These are phyloP conservation scores for Upupa epops DNA, from an alignment of 2,113 vertebrate species.

Conservation along the genomic window DNA sequence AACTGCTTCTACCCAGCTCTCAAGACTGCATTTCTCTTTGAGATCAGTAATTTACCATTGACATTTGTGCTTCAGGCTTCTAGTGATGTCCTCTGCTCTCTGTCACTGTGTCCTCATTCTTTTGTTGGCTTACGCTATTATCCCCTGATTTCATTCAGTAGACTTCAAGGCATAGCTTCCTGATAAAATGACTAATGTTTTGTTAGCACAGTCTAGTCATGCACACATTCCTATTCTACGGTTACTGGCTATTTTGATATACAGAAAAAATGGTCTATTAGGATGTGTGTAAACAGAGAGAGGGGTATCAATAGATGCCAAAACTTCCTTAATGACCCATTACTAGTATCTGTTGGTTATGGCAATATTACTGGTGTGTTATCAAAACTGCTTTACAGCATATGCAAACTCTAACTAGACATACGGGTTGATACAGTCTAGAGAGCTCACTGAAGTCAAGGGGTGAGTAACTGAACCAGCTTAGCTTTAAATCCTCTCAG, in stretches of 20 bases:
- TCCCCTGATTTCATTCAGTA: neutral
- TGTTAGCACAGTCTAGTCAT: neutral
- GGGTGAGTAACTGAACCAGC: neutral
- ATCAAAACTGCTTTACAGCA: conserved; percentile 28
- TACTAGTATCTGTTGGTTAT: neutral
- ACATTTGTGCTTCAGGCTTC: neutral
- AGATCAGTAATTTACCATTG: neutral
- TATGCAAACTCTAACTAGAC: conserved; percentile 3
- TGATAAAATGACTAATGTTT: neutral
- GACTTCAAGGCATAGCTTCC: neutral
- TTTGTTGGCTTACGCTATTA: neutral
- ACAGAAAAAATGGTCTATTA: neutral
- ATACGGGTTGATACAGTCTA: neutral
- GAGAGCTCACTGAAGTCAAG: conserved; percentile 19
- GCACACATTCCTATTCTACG: neutral
- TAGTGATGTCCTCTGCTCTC: neutral
- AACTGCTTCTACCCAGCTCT: conserved; percentile 16
- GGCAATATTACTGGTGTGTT: neutral
- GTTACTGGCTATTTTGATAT: neutral
- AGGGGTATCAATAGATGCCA: neutral
- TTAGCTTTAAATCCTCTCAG: conserved; percentile 34
- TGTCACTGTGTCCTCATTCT: rapidly evolving
- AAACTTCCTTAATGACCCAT: neutral
- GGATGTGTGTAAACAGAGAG: neutral
- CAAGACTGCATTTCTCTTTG: neutral